phyloP scores from a whole-genome alignment of 2,888 invertebrate species.

The Tiliacea citrago region DNA sequence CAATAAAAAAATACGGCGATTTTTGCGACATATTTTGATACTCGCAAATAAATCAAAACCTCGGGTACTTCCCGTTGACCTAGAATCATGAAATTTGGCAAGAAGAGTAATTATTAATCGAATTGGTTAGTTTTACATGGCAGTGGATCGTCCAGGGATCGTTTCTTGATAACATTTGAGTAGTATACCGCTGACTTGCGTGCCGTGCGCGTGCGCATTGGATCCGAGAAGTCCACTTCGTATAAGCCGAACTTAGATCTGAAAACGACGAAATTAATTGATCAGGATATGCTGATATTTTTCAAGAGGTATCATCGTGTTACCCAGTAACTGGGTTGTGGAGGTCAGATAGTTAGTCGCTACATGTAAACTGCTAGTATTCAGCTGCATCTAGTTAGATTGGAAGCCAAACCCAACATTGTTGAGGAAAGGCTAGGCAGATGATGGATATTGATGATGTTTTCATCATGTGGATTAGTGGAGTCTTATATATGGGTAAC shows the following conservation, averaged over 20 bases:
- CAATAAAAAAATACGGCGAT: too few relatives aligned
- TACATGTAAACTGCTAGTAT: neutral
- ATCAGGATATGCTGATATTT: neutral
- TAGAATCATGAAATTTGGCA: too few relatives aligned
- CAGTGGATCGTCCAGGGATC: slow-evolving; percentile 6
- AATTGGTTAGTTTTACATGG: slow-evolving; percentile 14
- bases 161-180: slow-evolving; percentile 7
- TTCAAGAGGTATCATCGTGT: neutral
- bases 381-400: neutral
- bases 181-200: slow-evolving; percentile 37
- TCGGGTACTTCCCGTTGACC: too few relatives aligned
- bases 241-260: slow-evolving; percentile 36
- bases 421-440: neutral
- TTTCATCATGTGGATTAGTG: too few relatives aligned
- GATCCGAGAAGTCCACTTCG: slow-evolving; percentile 31
- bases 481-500: too few relatives aligned
- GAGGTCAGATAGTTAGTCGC: neutral
- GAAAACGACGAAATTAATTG: slow-evolving; percentile 1
- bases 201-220: slow-evolving; percentile 25
- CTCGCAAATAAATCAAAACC: too few relatives aligned
- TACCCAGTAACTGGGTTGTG: neutral
- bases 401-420: neutral
- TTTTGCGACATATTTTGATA: too few relatives aligned
- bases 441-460: too few relatives aligned
- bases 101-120: too few relatives aligned